Base-by-base conservation (phyloP, 1,140 invertebrate genomes). In the Brachionus rubens region DNA sequence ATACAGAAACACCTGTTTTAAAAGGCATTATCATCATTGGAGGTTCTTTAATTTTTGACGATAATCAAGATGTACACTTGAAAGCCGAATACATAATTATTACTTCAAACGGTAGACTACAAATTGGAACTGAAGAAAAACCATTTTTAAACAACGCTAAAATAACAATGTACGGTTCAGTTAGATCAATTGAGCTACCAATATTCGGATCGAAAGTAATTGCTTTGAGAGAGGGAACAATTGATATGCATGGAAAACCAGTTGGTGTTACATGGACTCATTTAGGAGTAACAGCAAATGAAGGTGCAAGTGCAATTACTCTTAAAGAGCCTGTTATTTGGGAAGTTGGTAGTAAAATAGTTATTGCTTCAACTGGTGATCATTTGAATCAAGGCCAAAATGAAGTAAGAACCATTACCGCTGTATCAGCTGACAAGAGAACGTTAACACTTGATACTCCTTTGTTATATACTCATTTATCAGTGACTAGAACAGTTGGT, bases 281-380 rank as follows among this genome's bases (percentile, higher is more conserved):
- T 26, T 79, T 84, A 5, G 76, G 76, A 14, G 10, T 16, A 7
- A 83, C 82, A 56, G 83, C 80, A 1, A 19, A 19, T 24, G 79
- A 76, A 28, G 81, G 80, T 5, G 33, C 30, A n/a, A 79, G 46
- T 12, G 78, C 75, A 14, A 56, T 84, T 16, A 16, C 41, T 33
- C 76, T 82, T 21, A 72, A 78, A 28, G 43, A 79, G 14, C 76
- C 79, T n/a, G 80, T 81, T 21, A 78, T 79, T 46, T 85, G 83
- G 83, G 7, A 78, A 36, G 76, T 79, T 12, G 80, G 79, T 9
- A 81, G 82, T 43, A 26, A 81, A 43, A 81, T 85, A 28, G 80
- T 82, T 54, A 80, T 85, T 43, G 81, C 83, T 24, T 80, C 81
- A 19, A 83, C 83, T 14, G 81, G 82, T n/a, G 54, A 79, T 46